phyloP scores from a whole-genome alignment of 2,113 vertebrate genomes.

The Chauna torquata region DNA sequence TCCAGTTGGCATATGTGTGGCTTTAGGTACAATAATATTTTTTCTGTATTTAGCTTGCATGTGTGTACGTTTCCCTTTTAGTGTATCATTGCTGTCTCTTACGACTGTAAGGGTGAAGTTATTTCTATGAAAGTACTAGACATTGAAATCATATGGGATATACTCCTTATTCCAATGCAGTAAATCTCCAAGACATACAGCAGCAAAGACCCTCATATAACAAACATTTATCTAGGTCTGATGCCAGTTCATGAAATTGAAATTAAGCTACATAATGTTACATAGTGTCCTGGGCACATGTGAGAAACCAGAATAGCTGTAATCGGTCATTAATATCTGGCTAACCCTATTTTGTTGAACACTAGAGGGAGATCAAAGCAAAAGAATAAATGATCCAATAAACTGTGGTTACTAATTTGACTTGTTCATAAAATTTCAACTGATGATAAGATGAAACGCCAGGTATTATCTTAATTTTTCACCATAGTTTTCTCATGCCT shows the following conservation, averaged over 20 bases:
- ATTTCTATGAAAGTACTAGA: background rate
- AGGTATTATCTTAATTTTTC: background rate
- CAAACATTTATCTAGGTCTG: background rate
- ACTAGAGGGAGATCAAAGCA: constrained; percentile 68
- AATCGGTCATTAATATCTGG: background rate
- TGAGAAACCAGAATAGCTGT: background rate
- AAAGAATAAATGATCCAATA: constrained; percentile 26
- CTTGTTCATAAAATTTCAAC: background rate
- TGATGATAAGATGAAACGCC: background rate
- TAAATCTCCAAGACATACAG: background rate
- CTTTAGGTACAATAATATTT: background rate
- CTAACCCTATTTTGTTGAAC: background rate
- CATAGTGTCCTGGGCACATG: background rate
- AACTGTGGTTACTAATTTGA: background rate
- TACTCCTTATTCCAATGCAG: background rate
- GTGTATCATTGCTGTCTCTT: background rate
- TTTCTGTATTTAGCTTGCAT: background rate
- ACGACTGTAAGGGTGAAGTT: background rate
- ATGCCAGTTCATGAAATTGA: background rate
- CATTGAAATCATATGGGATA: background rate
- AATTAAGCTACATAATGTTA: background rate
- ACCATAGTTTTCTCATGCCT: background rate
- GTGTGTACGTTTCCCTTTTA: fast-evolving
- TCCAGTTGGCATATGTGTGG: no score
- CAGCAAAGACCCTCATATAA: background rate